Base-by-base conservation (phyloP, 2,888 invertebrate species). In the Zygogramma bicolorata region DNA sequence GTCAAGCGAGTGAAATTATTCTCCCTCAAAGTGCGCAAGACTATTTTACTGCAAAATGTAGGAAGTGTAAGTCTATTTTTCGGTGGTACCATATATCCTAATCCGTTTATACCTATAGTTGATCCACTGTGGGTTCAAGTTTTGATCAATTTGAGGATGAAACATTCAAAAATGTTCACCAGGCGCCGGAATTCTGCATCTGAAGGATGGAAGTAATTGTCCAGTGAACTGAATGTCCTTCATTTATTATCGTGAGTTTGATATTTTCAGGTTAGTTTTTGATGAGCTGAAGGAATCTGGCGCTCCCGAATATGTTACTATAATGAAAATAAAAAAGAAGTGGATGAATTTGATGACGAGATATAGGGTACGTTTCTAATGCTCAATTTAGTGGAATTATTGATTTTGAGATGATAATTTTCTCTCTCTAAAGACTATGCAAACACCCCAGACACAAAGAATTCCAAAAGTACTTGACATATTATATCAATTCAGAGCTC, bases 341-440 rank as follows among this genome's bases (percentile, higher is more conserved):
- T 82, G 82, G 82, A 82, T 82, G 82, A 82, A 82, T 74, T 76
- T 82, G 58, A 80, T 82, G 75, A 80, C 82, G 20, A 68, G 81
- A 69, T 82, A 81, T 67, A 79, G 81, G 73, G 82, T 81, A 70
- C 7, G 34, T 20, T 13, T 60, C 40, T 65, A 49, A 15, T n/a
- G n/a, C n/a, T n/a, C n/a, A n/a, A n/a, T n/a, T n/a, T n/a, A n/a
- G n/a, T n/a, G n/a, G n/a, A n/a, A n/a, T n/a, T n/a, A n/a, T n/a
- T n/a, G n/a, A n/a, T n/a, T n/a, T n/a, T n/a, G n/a, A n/a, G n/a
- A n/a, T n/a, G n/a, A n/a, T n/a, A n/a, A n/a, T n/a, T n/a, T n/a
- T n/a, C n/a, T n/a, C n/a, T n/a, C n/a, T n/a, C n/a, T n/a, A n/a
- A n/a, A n/a, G n/a, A n/a, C n/a, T n/a, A n/a, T n/a, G n/a, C n/a